phyloP scores from a whole-genome alignment of 1,140 invertebrate genomes.

The silkworm (Bombyx mori) region DNA sequence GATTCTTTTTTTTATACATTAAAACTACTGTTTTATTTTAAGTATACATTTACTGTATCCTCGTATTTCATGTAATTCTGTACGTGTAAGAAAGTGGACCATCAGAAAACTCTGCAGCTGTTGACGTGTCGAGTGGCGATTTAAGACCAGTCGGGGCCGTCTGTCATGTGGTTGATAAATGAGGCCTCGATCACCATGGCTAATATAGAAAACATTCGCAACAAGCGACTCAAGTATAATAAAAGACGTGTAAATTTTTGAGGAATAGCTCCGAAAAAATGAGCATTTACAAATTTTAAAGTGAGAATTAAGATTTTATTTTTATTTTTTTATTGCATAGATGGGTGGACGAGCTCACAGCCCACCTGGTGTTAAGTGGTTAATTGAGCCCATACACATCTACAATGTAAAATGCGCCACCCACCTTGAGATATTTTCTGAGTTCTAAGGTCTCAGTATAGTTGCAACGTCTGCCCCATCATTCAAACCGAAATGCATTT shows the following conservation, averaged over 20 bases:
- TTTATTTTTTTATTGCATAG: background rate
- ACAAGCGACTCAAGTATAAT: conserved; percentile 66
- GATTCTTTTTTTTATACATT: no score
- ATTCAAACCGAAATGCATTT: no score
- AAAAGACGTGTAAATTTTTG: conserved; percentile 61
- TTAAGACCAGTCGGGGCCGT: conserved; percentile 74
- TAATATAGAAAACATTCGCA: conserved; percentile 74
- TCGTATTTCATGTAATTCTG: conserved; percentile 69
- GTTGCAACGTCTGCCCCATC: no score
- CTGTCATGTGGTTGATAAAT: conserved; percentile 69
- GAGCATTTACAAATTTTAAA: background rate
- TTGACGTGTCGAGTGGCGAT: conserved; percentile 29
- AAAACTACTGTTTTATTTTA: background rate
- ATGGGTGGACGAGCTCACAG: no score
- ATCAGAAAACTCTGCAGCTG: conserved; percentile 70
- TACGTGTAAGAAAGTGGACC: conserved; percentile 68
- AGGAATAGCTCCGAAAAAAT: conserved; percentile 34
- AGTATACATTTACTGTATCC: conserved; percentile 41
- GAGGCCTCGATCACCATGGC: conserved; percentile 71
- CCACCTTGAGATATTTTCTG: no score
- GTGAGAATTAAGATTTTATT: no score
- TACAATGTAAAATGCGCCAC: no score
- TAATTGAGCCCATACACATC: no score
- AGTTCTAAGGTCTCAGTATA: no score
- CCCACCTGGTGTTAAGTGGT: no score